Evolutionary conservation across 2,797 vertebrate genomes (phyloP), one percentile per base, ranked within the genome.

Genomic region (Paratrypauchen microcephalus): DNA sequence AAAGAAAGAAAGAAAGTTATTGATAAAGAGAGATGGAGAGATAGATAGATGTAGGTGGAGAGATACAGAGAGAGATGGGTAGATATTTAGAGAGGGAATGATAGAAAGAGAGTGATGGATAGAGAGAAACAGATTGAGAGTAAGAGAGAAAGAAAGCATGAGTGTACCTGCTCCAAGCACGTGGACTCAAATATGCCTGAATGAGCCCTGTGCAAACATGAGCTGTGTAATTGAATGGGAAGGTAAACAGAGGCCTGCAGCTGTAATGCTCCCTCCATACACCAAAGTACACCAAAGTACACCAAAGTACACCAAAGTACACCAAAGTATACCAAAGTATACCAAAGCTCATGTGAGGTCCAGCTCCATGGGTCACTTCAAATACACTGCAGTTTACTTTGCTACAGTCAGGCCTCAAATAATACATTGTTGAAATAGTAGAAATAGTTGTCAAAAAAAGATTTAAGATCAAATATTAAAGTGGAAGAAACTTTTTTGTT

Each of bases 161-260:
- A 74, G 76, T 60, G 36, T 81, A 87, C 74, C 75, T 79, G 79
- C 71, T 82, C 66, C 70, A 66, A n/a, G 63, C 71, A 74, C 61
- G 2, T 48, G 67, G 0, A 68, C 57, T 24, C 30, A 75, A 69
- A 73, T 71, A 80, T 74, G 70, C 63, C 59, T 75, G 56, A 23
- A 24, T 65, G 30, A 75, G 69, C 58, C 60, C 66, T 41, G 36
- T n/a, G 75, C 64, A 73, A 81, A 83, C 68, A 81, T 73, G 73
- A 72, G 68, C 75, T 45, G 61, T 70, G 63, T 54, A 74, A 45
- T 57, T n/a, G 62, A 47, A 64, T 64, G 62, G 41, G 62, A 48
- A 48, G 16, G 62, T 47, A 64, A 64, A 64, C 15, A 64, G 6
- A 64, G 21, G 41, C 58, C 58, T 28, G 32, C n/a, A 62, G 62